A percentile compares a stretch with the other conserved stretches of the same genome.
phyloP scores from a whole-genome alignment of 1,140 invertebrate genomes.

The Philotrypesis tridentata region DNA sequence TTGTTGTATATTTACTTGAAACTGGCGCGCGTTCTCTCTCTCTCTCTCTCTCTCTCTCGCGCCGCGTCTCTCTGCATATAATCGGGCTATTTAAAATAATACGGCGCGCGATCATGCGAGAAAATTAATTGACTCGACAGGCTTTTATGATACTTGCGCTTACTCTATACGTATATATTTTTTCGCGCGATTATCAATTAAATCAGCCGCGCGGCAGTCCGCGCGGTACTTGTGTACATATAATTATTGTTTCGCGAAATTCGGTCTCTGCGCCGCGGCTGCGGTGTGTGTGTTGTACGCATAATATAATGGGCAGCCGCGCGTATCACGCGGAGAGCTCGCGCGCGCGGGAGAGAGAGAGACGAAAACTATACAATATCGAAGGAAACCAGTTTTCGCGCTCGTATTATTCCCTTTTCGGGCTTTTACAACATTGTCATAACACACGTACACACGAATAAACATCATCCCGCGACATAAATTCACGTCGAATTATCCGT shows the following conservation, averaged over 20 bases:
- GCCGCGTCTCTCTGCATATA: neutral
- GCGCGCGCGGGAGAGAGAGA: too few relatives aligned
- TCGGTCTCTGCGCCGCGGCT: too few relatives aligned
- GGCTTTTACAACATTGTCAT: neutral
- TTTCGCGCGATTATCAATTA: too few relatives aligned
- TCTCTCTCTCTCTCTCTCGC: too few relatives aligned
- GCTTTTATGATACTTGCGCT: neutral
- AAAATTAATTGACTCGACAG: neutral
- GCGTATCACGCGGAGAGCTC: too few relatives aligned
- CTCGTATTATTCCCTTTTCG: neutral
- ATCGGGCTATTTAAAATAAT: neutral
- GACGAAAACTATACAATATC: neutral
- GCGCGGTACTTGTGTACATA: too few relatives aligned
- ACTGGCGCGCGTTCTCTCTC: too few relatives aligned
- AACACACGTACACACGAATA: neutral
- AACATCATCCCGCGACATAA: neutral
- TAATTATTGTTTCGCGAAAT: too few relatives aligned
- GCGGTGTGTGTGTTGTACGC: too few relatives aligned
- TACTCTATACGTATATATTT: neutral
- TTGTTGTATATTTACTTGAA: neutral
- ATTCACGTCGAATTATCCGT: neutral
- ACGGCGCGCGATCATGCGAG: neutral
- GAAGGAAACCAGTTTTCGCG: neutral
- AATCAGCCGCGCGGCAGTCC: too few relatives aligned
- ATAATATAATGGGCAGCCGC: too few relatives aligned